Conservation (phyloP, 2,888 invertebrate species). For the Cantharis nigra region DNA sequence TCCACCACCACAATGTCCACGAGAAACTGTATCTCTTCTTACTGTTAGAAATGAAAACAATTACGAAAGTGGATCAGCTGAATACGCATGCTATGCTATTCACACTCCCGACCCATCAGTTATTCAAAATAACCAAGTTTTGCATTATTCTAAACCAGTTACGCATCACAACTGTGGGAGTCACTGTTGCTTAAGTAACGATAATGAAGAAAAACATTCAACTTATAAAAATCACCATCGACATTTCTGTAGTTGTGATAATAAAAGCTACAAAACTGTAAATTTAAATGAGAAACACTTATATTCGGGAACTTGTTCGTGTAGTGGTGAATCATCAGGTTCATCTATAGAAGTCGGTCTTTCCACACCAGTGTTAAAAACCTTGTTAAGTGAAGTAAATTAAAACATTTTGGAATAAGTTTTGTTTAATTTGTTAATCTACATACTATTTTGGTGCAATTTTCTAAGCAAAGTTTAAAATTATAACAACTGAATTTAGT, state of each 20-base stretch:
- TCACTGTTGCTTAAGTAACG: constrained; percentile 52
- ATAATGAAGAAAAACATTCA: constrained; percentile 49
- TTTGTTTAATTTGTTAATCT: constrained; percentile 9
- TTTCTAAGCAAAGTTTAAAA: too few species aligned
- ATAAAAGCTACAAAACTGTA: constrained; percentile 48
- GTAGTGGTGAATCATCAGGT: constrained; percentile 66
- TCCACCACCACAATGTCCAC: constrained; percentile 61
- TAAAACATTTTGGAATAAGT: not conserved
- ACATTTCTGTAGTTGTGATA: constrained; percentile 48
- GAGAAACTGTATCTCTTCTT: constrained; percentile 51
- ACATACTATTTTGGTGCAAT: too few species aligned
- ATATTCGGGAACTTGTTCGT: constrained; percentile 60
- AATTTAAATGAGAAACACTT: constrained; percentile 57
- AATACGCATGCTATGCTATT: constrained; percentile 54
- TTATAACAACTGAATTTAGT: too few species aligned
- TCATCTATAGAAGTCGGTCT: constrained; percentile 65
- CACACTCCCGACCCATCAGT: constrained; percentile 46
- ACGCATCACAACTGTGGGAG: constrained; percentile 53
- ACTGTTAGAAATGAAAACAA: constrained; percentile 50
- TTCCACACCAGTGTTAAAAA: constrained; percentile 45
- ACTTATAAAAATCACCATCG: constrained; percentile 48
- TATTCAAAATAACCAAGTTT: constrained; percentile 26
- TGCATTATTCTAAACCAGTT: constrained; percentile 42
- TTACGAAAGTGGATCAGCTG: constrained; percentile 48
- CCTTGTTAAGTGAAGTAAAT: constrained; percentile 38